Base-by-base conservation (phyloP, 2,888 invertebrate species). In the Pegoplata infirma region DNA sequence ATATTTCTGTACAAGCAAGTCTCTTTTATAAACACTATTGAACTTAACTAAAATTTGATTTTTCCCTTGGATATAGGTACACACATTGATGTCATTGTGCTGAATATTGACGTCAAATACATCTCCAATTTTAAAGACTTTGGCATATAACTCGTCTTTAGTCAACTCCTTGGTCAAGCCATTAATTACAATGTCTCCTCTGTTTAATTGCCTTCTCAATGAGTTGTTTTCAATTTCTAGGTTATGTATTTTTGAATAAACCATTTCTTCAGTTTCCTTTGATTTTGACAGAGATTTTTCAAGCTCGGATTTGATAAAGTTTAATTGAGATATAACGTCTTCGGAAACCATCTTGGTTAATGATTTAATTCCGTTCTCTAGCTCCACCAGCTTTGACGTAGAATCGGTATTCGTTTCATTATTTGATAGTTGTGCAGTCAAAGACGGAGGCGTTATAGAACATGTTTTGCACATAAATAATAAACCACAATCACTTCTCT, bases 171-270 rank as follows among this genome's bases (percentile, higher is more conserved):
- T 16, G 4, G 55, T 25, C 5, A 55, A 28, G 14, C 55, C 55
- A 32, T 7, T 55, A 10, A 55, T 51, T 6, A 55, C 14, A 25
- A 53, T 53, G 19, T 53, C 53, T 2, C 53, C 53, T 53, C 53
- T 53, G n/a, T 53, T 53, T 32, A 55, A 5, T 8, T 55, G 55
- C 16, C 55, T 28, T 17, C 32, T 6, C 4, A 55, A 17, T 14
- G 16, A 16, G 32, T 55, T 32, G 12, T 32, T 32, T 32, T 55
- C 16, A 32, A 16, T 12, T 7, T 16, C 16, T 5, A 32, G 16
- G 6, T 55, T 5, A 12, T 5, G 14, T 8, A 55, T 7, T 55
- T 55, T 55, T 8, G 16, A 4, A 2, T 55, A 12, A 2, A 32
- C 4, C 3, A 12, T 17, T 3, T 14, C 8, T 16, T 55, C 55